These are phyloP conservation scores for Crambe crambe DNA, from an alignment of 37 sponge, comb jelly and placozoan genomes.

Conservation along the genomic window DNA sequence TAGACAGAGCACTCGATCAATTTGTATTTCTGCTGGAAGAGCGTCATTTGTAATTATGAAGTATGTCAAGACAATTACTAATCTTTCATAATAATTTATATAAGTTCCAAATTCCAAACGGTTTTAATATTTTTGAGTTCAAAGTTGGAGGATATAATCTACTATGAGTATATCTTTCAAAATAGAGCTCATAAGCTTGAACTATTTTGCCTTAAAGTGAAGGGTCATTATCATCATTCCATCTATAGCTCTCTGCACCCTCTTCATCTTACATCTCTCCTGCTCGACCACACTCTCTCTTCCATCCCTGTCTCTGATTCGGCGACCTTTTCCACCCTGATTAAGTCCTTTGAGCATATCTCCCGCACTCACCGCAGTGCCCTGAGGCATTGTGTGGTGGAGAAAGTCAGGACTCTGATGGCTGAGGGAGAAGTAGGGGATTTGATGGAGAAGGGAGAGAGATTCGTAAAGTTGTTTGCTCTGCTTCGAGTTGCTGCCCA, in stretches of 20 bases:
- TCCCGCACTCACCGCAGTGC: conserved; percentile 21
- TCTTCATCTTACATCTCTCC: background rate
- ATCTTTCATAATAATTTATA: too few species aligned
- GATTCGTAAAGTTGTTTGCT: background rate
- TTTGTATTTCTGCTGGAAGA: too few species aligned
- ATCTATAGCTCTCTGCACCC: conserved; percentile 25
- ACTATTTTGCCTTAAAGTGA: too few species aligned
- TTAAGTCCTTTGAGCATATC: conserved; percentile 11
- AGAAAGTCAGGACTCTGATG: background rate
- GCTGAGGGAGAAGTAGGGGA: background rate
- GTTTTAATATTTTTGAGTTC: too few species aligned
- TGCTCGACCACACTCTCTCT: conserved; percentile 23
- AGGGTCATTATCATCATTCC: background rate
- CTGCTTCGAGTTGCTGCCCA: conserved; percentile 18
- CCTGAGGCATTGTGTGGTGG: conserved; percentile 17
- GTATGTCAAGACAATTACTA: too few species aligned
- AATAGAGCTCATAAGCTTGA: too few species aligned
- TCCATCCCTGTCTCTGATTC: background rate
- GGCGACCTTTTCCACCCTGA: conserved; percentile 11
- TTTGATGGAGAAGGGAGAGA: background rate
- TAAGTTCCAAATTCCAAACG: too few species aligned
- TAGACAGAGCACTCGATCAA: too few species aligned
- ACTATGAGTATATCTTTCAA: too few species aligned
- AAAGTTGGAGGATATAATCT: too few species aligned
- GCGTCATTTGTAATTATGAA: too few species aligned